Evolutionary conservation across 2,888 invertebrate species (phyloP), one percentile per base, ranked within the genome.

Genomic region (Norana najaformis): DNA sequence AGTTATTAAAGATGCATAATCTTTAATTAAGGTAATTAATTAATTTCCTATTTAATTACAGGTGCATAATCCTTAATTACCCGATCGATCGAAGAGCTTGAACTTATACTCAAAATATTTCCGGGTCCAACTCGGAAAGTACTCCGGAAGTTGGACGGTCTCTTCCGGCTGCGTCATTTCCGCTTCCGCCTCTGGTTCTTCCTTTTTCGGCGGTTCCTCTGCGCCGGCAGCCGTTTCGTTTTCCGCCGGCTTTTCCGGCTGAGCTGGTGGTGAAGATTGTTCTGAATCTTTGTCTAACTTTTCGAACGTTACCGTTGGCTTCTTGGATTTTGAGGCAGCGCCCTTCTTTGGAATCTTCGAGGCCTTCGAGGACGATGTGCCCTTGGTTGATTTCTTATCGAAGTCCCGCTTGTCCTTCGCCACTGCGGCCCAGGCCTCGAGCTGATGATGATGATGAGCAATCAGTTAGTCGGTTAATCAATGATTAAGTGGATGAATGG

Each of bases 91-190:
- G 20, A 36, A 85, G 34, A 85, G 85, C 23, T 35, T 34, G 23
- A 85, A 85, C 85, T 85, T 85, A 37, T 85, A 85, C 36, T 85
- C 85, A 35, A 85, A 85, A 37, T 85, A 85, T 11, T 30, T 36
- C 23, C 85, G 35, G 5, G 16, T 14, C 85, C 85, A 85, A 8
- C 23, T 37, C 1, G 85, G 85, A 85, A 85, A 85, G 35, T 85
- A 85, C 35, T 85, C 85, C 85, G 85, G 85, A 36, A 85, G 37
- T 36, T 85, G 35, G n/a, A 85, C 85, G 34, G 16, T 14, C 13
- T 36, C 37, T 85, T 85, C 85, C 85, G 85, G 85, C 35, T 16
- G 14, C 6, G 36, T 23, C 20, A 23, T 18, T 18, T 37, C 85
- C 85, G 8, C 85, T 85, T 85, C 85, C 85, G 85, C 85, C 85